Conservation (phyloP, 2,888 invertebrate species). For the Gasteruption jaculator region DNA sequence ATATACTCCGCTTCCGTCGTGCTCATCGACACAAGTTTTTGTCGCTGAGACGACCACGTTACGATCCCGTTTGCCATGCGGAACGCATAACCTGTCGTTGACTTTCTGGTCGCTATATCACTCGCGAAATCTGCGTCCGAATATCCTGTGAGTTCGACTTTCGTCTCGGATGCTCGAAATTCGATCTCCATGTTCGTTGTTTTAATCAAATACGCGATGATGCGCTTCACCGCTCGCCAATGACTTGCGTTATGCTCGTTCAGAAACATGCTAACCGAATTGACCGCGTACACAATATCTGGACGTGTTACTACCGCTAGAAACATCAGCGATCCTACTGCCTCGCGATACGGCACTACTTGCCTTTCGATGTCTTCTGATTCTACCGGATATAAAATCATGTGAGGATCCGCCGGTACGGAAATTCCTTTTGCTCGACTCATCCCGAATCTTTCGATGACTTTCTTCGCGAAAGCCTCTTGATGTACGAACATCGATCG, state of each 20-base stretch:
- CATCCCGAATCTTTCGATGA: conserved; percentile 8
- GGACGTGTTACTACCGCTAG: conserved; percentile 18
- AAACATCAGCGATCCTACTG: conserved; percentile 20
- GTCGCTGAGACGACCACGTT: conserved; percentile 19
- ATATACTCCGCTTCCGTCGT: conserved; percentile 31
- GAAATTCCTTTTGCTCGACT: conserved; percentile 2
- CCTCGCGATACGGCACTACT: conserved; percentile 15
- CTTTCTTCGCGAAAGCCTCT: conserved; percentile 3
- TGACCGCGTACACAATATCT: conserved; percentile 22
- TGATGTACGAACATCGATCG: conserved; percentile 10
- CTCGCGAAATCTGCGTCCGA: conserved; percentile 25
- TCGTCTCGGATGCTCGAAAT: conserved; percentile 13
- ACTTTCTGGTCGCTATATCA: conserved; percentile 18
- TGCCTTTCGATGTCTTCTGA: background rate
- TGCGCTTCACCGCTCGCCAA: conserved; percentile 20
- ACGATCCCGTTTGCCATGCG: conserved; percentile 17
- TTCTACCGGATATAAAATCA: too few relatives aligned
- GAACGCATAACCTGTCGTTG: conserved; percentile 19
- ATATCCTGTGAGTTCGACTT: conserved; percentile 21
- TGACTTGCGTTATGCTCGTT: conserved; percentile 14
- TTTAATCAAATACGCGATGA: conserved; percentile 21
- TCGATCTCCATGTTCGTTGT: conserved; percentile 15
- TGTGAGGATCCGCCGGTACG: conserved; percentile 1
- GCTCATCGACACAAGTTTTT: conserved; percentile 22
- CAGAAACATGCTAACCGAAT: conserved; percentile 16